phyloP scores from a whole-genome alignment of 2,797 vertebrate species.

The Myotis daubentonii region DNA sequence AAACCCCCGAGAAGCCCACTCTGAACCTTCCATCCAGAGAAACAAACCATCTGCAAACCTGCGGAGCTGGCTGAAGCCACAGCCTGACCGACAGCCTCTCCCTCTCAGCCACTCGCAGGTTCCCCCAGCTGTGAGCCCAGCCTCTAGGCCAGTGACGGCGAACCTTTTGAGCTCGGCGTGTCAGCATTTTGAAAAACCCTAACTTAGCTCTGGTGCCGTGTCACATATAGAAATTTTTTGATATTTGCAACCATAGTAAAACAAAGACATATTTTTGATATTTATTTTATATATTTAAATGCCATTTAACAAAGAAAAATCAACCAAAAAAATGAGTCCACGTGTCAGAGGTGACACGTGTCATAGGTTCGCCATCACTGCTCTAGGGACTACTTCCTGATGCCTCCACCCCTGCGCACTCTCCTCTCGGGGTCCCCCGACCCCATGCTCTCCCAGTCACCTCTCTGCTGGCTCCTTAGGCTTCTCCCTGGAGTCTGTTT shows the following conservation, averaged over 20 bases:
- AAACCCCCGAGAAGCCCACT: conserved; percentile 15
- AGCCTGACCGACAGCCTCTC: not conserved
- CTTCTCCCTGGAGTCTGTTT: not conserved
- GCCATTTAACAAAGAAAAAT: too few species aligned
- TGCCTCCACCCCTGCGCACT: not conserved
- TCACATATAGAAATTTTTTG: too few species aligned
- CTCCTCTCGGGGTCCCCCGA: not conserved
- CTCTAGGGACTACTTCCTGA: not conserved
- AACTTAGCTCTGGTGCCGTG: too few species aligned
- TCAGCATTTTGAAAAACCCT: too few species aligned
- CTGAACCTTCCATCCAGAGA: conserved; percentile 26
- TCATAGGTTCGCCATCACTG: too few species aligned
- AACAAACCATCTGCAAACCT: not conserved
- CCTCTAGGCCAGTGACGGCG: not conserved
- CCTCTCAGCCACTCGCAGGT: not conserved
- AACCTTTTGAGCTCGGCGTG: too few species aligned
- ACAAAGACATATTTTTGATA: too few species aligned
- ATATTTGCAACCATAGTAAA: too few species aligned
- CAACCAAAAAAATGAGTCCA: too few species aligned
- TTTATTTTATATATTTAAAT: too few species aligned
- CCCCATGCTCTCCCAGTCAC: not conserved
- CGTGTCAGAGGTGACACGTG: too few species aligned
- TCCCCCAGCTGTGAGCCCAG: not conserved
- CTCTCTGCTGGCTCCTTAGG: not conserved
- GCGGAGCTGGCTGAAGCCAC: not conserved